Base-by-base conservation (phyloP, 2,113 vertebrate species). In the Balaeniceps rex region DNA sequence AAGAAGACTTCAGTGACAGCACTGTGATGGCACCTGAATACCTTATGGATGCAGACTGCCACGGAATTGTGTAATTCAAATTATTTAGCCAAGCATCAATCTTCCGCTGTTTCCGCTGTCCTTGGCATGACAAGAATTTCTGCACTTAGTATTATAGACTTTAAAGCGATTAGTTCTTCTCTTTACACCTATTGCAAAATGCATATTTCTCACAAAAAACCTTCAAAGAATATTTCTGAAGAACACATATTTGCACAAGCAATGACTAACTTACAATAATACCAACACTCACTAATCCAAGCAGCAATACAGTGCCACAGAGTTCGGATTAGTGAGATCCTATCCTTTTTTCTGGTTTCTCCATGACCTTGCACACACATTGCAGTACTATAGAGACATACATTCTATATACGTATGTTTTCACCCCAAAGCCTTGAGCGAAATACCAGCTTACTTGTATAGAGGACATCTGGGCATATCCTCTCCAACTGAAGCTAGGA, bases 401-500 rank as follows among this genome's bases (percentile, higher is more conserved):
- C 6, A 51, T 24, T 14, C 38, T 49, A 24, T 2, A 19, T 17
- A 26, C 23, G 19, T 65, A 11, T 33, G 33, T 71, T 83, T 80
- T 87, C 79, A 44, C 13, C 11, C 47, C 22, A 18, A 31, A 46
- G 31, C 19, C 46, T 74, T 55, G n/a, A 87, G 28, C 2, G 7
- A 60, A 63, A 54, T 75, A 89, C 19, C 83, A 88, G 65, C 97
- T 38, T 96, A 99, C 99, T 97, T 99, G 99, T 70, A 98, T 93
- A 3, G 98, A 87, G 55, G 98, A 99, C 98, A 99, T 99, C 55
- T 84, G 97, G 28, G 98, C 98, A 38, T 99, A 99, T 52, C 99
- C 99, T 94, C 98, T 98, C 99, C 99, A 99, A 79, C 99, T 99
- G 95, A 99, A 99, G 58, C 81, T 77, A 60, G 99, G 99, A 96